Evolutionary conservation across 2,113 vertebrate genomes (phyloP), one percentile per base, ranked within the genome.

Genomic region (Oriolus oriolus): DNA sequence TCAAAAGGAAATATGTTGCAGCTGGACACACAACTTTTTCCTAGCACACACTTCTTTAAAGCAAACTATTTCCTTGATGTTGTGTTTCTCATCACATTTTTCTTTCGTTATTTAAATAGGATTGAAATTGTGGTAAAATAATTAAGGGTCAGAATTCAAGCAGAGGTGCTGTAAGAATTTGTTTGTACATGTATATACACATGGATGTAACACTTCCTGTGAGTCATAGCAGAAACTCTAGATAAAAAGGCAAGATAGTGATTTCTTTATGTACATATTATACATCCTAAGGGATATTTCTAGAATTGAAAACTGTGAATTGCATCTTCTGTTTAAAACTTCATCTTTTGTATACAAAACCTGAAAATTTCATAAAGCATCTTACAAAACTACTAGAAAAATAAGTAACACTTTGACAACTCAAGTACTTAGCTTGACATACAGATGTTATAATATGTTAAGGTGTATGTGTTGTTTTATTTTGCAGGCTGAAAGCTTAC

Each of bases 401-500:
- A 42, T 24, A 75, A n/a, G 3, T 22, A 77, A n/a, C 14, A 39
- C 87, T 94, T 77, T 89, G 60, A 39, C 39, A 66, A 19, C 6
- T 87, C 10, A 9, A 8, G 7, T 65, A 47, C 61, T 86, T 73
- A 47, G 41, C n/a, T 71, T 82, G 37, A 39, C 13, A 7, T 35
- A 39, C 2, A 63, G 24, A 52, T 60, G 16, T 52, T 66, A 41
- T 84, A 17, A 42, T 59, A 11, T 57, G 13, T 80, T 87, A 56
- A 93, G 14, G 2, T 63, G 1, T 42, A 16, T n/a, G 17, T 63
- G 15, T 54, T 87, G n/a, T 84, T 95, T 53, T 91, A 50, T 92
- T 96, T 98, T 98, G 82, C 98, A 99, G 99, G 76, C 98, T 99
- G 94, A 99, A 99, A 98, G 98, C 99, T 14, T 99, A 98, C 87